Base-by-base conservation (phyloP, 2,888 invertebrate species). In the Melieria picta region DNA sequence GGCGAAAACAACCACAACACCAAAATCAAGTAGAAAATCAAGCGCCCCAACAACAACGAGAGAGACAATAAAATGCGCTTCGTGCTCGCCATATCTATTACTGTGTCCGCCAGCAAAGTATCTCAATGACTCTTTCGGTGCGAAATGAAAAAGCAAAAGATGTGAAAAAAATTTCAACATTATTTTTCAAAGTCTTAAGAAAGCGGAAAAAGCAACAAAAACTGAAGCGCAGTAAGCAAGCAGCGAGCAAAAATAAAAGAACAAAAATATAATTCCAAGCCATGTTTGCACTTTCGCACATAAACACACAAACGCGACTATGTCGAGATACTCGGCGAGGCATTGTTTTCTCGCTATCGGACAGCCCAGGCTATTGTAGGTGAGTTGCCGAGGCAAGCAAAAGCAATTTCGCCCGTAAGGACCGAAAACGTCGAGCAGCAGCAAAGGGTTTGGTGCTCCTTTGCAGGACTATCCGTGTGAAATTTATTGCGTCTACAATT, bases 401-500 rank as follows among this genome's bases (percentile, higher is more conserved):
- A 47, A 2, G 42, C 50, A 30, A 7, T 63, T 30, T 50, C 47
- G 42, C 45, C 30, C 30, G 30, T 3, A 30, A 30, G 30, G 30
- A 30, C 30, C 30, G 30, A 30, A 30, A 30, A 30, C 30, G 30
- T 30, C 30, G 30, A 30, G 30, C 30, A 30, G 30, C 30, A 30
- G 30, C 30, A 30, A 30, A 30, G 30, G 30, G 30, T 30, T 30
- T 30, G 30, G 30, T 30, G 30, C 30, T 30, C 30, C 30, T 30
- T 30, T 30, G 30, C 30, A 30, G 30, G 30, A 30, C 30, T 30
- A 30, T 30, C 13, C 63, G 46, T 58, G 56, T 60, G 63, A 66
- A 73, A 75, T 75, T 72, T 75, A 75, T 75, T 72, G 69, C 72
- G 71, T 73, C 71, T 71, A 72, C 74, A 71, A 75, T 73, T 75